phyloP scores from a whole-genome alignment of 2,888 invertebrate genomes.

The Patella ulyssiponensis region DNA sequence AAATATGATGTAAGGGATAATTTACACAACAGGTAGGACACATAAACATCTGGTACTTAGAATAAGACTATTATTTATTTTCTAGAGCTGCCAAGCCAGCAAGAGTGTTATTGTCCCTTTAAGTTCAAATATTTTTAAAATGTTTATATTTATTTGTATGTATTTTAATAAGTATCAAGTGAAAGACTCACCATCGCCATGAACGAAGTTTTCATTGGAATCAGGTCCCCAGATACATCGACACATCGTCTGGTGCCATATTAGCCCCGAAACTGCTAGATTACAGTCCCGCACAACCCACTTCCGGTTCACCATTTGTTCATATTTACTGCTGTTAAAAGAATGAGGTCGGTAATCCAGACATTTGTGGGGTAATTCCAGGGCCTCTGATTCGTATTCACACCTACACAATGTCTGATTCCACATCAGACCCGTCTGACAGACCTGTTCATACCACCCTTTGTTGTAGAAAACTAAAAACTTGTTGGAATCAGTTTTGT shows the following conservation, averaged over 20 bases:
- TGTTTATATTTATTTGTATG: too few species aligned
- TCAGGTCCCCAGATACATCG: constrained; percentile 45
- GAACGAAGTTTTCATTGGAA: constrained; percentile 30
- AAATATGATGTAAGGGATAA: too few species aligned
- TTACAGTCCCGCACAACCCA: constrained; percentile 47
- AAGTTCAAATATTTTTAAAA: too few species aligned
- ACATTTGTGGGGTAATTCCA: constrained; percentile 11
- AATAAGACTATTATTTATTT: too few species aligned
- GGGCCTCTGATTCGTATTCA: constrained; percentile 33
- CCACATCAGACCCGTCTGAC: constrained; percentile 42
- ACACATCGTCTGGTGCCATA: constrained; percentile 47
- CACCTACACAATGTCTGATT: constrained; percentile 46
- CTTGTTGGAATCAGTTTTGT: constrained; percentile 37
- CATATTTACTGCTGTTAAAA: constrained; percentile 34
- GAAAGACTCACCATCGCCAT: neutral
- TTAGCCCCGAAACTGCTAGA: constrained; percentile 38
- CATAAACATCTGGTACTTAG: too few species aligned
- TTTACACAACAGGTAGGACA: too few species aligned
- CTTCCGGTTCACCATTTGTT: constrained; percentile 43
- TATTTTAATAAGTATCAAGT: neutral
- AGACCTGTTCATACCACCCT: constrained; percentile 43
- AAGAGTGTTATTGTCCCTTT: too few species aligned
- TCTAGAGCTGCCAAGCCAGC: too few species aligned
- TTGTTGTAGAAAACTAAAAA: constrained; percentile 42
- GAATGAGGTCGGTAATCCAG: constrained; percentile 17